Evolutionary conservation across 2,888 invertebrate species (phyloP), one percentile per base, ranked within the genome.

Genomic region (Rhogogaster chlorosoma): DNA sequence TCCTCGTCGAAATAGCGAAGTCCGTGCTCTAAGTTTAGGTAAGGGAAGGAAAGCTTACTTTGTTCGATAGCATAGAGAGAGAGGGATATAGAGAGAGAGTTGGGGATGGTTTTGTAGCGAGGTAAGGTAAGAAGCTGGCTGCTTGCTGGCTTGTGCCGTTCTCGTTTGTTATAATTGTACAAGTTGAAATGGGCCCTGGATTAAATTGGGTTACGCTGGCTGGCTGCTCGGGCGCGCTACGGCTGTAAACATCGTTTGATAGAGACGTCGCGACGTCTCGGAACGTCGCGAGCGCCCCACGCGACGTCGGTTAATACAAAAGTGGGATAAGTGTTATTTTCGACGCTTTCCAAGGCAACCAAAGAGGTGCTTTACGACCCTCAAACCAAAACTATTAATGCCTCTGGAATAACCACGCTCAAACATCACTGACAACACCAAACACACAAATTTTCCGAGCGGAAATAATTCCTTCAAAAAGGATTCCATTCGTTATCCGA

Each of bases 141-240:
- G 77, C 77, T 73, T 45, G n/a, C 53, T 77, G 77, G 77, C 77
- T 77, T 77, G 49, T 53, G 77, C 80, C 38, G 80, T 61, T 80
- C 80, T 38, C 80, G 61, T 80, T 80, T 80, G 80, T 80, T 80
- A 80, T 80, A 80, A 80, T 80, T 80, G 80, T 80, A 80, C 80
- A 80, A 80, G 80, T 80, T 80, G 57, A 80, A 80, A 80, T 80
- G 80, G 80, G 80, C 61, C 80, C 38, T 29, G 80, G 80, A 80
- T 80, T 61, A 80, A 80, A 80, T 80, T 80, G 80, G 80, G 80
- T 80, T 80, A 80, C 80, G 80, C 61, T 80, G 57, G 80, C 57
- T 80, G 80, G 38, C 26, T 61, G 49, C 26, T 26, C 26, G 67
- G 61, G 80, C 36, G 61, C 57, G 61, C 80, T 61, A 80, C 80